A percentile compares a stretch with the other conserved stretches of the same genome.
phyloP scores from a whole-genome alignment of 2,797 vertebrate species.

The Malacoctenus gilli region DNA sequence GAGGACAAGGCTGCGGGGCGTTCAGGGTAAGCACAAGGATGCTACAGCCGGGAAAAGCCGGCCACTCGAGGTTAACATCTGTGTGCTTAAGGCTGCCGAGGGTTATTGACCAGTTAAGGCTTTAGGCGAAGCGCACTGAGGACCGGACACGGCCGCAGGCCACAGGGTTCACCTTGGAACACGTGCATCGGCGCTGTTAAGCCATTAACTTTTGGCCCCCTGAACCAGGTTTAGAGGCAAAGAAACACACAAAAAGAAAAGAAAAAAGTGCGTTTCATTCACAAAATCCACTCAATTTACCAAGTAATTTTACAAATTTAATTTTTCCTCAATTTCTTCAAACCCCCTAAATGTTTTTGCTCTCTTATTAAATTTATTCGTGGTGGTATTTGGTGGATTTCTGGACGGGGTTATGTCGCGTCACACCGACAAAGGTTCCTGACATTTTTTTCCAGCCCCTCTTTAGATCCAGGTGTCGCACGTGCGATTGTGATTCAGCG shows the following conservation, averaged over 20 bases:
- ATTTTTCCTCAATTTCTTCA: too few relatives aligned
- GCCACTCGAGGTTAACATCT: conserved; percentile 61
- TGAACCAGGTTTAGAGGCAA: conserved; percentile 52
- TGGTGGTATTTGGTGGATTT: too few relatives aligned
- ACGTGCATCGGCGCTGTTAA: conserved; percentile 32
- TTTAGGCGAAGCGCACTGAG: conserved; percentile 35
- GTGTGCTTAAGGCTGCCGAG: conserved; percentile 50
- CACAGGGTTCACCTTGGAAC: conserved; percentile 48
- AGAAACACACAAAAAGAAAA: neutral
- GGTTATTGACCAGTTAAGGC: conserved; percentile 53
- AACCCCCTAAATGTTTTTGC: too few relatives aligned
- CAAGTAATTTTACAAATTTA: too few relatives aligned
- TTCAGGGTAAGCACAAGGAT: conserved; percentile 53
- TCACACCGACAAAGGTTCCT: too few relatives aligned
- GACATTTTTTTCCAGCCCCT: too few relatives aligned
- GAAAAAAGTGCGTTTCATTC: too few relatives aligned
- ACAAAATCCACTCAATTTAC: too few relatives aligned
- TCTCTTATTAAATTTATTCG: too few relatives aligned
- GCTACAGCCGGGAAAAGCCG: conserved; percentile 41
- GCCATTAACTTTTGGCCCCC: conserved; percentile 66
- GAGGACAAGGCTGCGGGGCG: conserved; percentile 66
- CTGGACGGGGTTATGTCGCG: too few relatives aligned
- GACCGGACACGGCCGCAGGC: conserved; percentile 40
- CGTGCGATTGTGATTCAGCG: neutral
- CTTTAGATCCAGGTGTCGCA: neutral